Base-by-base conservation (phyloP, 2,888 invertebrate species). In the Caenorhabditis drosophilae region DNA sequence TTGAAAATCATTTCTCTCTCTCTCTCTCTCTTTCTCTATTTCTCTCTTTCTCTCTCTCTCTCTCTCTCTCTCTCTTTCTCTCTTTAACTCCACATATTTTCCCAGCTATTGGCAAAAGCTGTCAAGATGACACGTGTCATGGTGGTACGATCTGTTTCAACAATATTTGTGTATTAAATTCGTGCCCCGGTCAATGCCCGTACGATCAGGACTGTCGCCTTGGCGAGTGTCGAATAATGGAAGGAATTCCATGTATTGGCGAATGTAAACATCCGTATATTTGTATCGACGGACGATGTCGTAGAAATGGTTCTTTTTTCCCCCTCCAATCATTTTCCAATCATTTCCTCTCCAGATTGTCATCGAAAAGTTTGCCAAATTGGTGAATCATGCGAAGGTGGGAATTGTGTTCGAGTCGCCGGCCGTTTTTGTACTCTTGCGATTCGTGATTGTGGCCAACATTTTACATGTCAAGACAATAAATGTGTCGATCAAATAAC, bases 301-400 rank as follows among this genome's bases (percentile, higher is more conserved):
- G 70, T 35, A 52, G 75, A 36, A 79, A 80, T 55, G 79, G 78
- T 78, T 38, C 4, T 4, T 22, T 2, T n/a, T n/a, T n/a, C n/a
- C n/a, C n/a, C n/a, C n/a, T n/a, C n/a, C n/a, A n/a, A n/a, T n/a
- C n/a, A n/a, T n/a, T n/a, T n/a, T n/a, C n/a, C n/a, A n/a, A n/a
- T n/a, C n/a, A n/a, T n/a, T n/a, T n/a, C n/a, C n/a, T n/a, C 50
- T 67, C 25, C 54, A 79, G 79, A 80, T 46, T 80, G 80, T 44
- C 44, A 59, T 4, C 56, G 68, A 25, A 79, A 79, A 67, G 79
- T 80, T 38, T 80, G 80, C 42, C 80, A 80, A 60, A 41, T 80
- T 16, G 80, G 80, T 7, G 80, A 80, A 54, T 44, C 78, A 0
- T 80, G 80, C 49, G 80, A 80, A 49, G 73, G 71, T 15, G 80